phyloP scores from a whole-genome alignment of 2,888 invertebrate species.

The Idaea biselata region DNA sequence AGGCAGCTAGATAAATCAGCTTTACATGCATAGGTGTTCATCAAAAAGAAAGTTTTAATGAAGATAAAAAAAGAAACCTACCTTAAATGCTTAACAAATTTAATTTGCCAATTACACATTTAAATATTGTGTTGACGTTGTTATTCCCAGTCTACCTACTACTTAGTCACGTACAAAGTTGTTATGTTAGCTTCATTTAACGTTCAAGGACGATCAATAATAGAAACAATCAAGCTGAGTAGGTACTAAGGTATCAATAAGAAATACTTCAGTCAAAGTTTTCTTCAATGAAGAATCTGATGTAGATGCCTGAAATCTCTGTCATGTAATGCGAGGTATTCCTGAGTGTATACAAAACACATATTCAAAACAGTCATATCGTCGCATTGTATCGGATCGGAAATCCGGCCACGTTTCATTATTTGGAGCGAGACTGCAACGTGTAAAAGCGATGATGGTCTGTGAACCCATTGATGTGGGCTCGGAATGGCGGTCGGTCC shows the following conservation, averaged over 20 bases:
- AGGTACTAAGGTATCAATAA: background rate
- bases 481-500: conserved; percentile 53
- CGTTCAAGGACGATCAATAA: background rate
- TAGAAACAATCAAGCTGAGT: background rate
- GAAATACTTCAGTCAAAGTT: background rate
- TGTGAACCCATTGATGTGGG: conserved; percentile 64
- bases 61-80: background rate
- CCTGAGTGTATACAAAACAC: background rate
- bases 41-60: background rate
- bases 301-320: background rate
- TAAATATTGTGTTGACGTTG: background rate
- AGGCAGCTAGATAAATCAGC: too few species aligned
- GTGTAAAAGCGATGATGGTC: conserved; percentile 60
- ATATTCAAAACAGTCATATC: conserved; percentile 9
- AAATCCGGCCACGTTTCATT: conserved; percentile 70
- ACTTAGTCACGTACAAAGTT: background rate
- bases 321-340: background rate
- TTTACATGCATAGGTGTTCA: background rate
- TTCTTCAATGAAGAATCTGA: background rate
- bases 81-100: background rate
- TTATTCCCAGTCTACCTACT: too few species aligned
- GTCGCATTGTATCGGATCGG: conserved; percentile 48
- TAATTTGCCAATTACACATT: background rate
- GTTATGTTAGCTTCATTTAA: background rate
- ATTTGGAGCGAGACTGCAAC: conserved; percentile 69